Percentiles rank a stretch among this genome's conserved stretches.
phyloP scores from a whole-genome alignment of 2,888 invertebrate genomes.

The Rhaphigaster nebulosa region DNA sequence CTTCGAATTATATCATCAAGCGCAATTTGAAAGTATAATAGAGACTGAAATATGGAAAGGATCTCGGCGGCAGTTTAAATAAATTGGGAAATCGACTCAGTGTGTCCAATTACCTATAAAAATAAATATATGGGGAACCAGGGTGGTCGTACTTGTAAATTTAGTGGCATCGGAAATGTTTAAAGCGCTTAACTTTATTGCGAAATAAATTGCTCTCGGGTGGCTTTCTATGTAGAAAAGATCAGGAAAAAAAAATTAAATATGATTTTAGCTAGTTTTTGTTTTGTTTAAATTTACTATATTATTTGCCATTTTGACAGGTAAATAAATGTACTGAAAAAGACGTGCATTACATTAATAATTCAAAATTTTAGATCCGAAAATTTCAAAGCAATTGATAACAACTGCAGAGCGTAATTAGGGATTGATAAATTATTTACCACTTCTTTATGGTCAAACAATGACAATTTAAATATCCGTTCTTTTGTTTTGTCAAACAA shows the following conservation, averaged over 20 bases:
- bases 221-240: neutral
- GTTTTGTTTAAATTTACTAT: too few species aligned
- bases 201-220: neutral
- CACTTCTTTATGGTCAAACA: too few species aligned
- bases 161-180: neutral
- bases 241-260: neutral
- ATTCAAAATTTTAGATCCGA: too few species aligned
- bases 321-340: too few species aligned
- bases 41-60: conserved; percentile 52
- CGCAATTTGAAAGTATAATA: conserved; percentile 54
- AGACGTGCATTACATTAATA: too few species aligned
- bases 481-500: too few species aligned
- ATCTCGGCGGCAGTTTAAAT: conserved; percentile 4
- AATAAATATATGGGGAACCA: neutral
- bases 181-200: neutral
- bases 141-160: neutral
- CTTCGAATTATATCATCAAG: conserved; percentile 53
- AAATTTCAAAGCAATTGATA: too few species aligned
- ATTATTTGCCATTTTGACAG: too few species aligned
- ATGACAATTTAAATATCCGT: too few species aligned
- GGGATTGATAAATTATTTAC: too few species aligned
- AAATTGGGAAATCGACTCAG: conserved; percentile 28
- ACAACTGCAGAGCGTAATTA: too few species aligned
- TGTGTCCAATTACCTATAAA: conserved; percentile 28
- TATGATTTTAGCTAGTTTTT: neutral